Conservation (phyloP, 2,888 invertebrate genomes). For the Lacanobia oleracea region DNA sequence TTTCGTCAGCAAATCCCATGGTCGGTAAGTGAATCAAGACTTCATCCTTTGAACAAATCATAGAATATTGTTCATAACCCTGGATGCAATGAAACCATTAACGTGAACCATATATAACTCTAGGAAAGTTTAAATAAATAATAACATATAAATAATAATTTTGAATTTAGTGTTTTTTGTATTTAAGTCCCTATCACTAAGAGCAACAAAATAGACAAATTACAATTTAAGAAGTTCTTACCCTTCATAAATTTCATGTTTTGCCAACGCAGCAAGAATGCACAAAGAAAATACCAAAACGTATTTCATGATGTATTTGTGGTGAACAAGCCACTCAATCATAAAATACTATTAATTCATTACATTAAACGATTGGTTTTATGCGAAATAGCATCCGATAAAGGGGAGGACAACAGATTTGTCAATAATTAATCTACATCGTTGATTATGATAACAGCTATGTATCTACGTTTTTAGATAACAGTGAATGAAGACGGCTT, state of each 20-base stretch:
- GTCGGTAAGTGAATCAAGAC: neutral
- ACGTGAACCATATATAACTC: neutral
- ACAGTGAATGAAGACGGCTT: neutral
- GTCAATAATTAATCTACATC: slow-evolving; percentile 21
- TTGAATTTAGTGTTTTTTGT: too few relatives aligned
- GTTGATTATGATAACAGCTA: slow-evolving; percentile 20
- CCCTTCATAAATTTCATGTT: slow-evolving; percentile 82
- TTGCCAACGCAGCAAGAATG: slow-evolving; percentile 72
- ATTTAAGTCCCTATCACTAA: neutral
- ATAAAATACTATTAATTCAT: slow-evolving; percentile 6
- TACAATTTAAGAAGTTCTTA: slow-evolving; percentile 61
- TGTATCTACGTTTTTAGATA: slow-evolving; percentile 5
- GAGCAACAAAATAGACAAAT: neutral
- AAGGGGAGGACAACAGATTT: slow-evolving; percentile 5
- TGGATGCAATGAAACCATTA: neutral
- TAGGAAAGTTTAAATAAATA: neutral
- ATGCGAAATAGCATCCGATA: slow-evolving; percentile 42
- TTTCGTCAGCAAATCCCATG: too few relatives aligned
- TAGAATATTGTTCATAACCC: neutral
- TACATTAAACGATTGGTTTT: slow-evolving; percentile 9
- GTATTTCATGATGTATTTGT: slow-evolving; percentile 65
- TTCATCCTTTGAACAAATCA: neutral
- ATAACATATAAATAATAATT: too few relatives aligned
- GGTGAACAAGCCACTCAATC: slow-evolving; percentile 25
- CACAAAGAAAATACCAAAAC: slow-evolving; percentile 68